A percentile compares a stretch with the other conserved stretches of the same genome.
phyloP scores from a whole-genome alignment of 2,888 invertebrate genomes.

The Dasysyrphus albostriatus region DNA sequence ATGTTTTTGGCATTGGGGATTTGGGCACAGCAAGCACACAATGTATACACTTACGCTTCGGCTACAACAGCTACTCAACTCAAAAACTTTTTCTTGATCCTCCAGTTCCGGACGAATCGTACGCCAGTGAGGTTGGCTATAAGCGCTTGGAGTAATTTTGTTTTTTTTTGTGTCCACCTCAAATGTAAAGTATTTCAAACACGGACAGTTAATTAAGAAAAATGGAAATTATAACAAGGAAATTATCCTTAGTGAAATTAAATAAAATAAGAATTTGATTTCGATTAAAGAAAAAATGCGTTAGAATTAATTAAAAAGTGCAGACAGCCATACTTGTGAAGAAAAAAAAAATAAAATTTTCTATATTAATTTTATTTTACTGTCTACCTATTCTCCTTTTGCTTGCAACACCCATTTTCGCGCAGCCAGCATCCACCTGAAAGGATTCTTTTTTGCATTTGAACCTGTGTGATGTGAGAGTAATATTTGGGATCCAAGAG shows the following conservation, averaged over 20 bases:
- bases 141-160: constrained; percentile 20
- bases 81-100: constrained; percentile 58
- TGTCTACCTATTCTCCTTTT: neutral
- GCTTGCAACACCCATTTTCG: constrained; percentile 69
- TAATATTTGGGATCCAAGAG: constrained; percentile 8
- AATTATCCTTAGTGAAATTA: constrained; percentile 1
- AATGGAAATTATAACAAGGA: constrained; percentile 15
- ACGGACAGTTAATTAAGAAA: constrained; percentile 49
- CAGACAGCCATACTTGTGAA: constrained; percentile 68
- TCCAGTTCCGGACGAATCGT: constrained; percentile 74
- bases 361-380: constrained; percentile 14
- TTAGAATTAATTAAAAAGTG: constrained; percentile 21
- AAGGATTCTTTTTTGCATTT: constrained; percentile 36
- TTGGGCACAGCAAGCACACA: constrained; percentile 4
- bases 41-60: neutral
- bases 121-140: constrained; percentile 72
- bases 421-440: constrained; percentile 50
- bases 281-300: constrained; percentile 2
- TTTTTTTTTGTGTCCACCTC: constrained; percentile 60
- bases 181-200: constrained; percentile 62
- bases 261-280: neutral
- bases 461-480: constrained; percentile 39
- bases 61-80: constrained; percentile 38
- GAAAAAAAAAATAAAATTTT: constrained; percentile 16
- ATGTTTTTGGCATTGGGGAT: constrained; percentile 12